phyloP scores from a whole-genome alignment of 2,888 invertebrate species.

The Papilio protenor region DNA sequence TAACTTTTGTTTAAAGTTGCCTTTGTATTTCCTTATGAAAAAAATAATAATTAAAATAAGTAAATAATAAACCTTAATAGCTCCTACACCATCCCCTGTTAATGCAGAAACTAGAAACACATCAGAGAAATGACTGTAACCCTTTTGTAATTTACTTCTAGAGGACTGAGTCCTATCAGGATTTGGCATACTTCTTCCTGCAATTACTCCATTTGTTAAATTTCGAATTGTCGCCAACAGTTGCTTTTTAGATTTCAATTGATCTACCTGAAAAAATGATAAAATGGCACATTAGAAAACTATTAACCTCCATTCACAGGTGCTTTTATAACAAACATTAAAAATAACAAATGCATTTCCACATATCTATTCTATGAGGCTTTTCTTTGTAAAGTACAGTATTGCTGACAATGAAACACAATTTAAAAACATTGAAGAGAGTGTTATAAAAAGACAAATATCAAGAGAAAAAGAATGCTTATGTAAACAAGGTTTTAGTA shows the following conservation, averaged over 20 bases:
- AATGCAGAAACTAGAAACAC: constrained; percentile 97
- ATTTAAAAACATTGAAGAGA: too few species aligned
- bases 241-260: constrained; percentile 87
- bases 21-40: background rate
- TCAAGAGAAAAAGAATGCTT: too few species aligned
- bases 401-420: too few species aligned
- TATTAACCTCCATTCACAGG: too few species aligned
- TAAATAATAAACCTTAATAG: constrained; percentile 84
- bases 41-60: background rate
- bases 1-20: background rate
- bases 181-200: constrained; percentile 70
- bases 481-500: too few species aligned
- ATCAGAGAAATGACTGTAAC: constrained; percentile 88
- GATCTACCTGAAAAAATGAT: constrained; percentile 85
- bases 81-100: constrained; percentile 89
- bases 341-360: too few species aligned
- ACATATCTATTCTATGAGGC: too few species aligned
- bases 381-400: too few species aligned
- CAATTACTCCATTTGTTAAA: constrained; percentile 86
- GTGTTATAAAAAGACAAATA: too few species aligned
- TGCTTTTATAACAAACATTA: too few species aligned
- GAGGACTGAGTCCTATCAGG: constrained; percentile 48
- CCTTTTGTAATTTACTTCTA: constrained; percentile 57
- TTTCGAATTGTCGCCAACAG: constrained; percentile 89
- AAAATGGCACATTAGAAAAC: too few species aligned